Evolutionary conservation across 2,113 vertebrate genomes (phyloP).

Genomic region (Anarhynchus alexandrinus): DNA sequence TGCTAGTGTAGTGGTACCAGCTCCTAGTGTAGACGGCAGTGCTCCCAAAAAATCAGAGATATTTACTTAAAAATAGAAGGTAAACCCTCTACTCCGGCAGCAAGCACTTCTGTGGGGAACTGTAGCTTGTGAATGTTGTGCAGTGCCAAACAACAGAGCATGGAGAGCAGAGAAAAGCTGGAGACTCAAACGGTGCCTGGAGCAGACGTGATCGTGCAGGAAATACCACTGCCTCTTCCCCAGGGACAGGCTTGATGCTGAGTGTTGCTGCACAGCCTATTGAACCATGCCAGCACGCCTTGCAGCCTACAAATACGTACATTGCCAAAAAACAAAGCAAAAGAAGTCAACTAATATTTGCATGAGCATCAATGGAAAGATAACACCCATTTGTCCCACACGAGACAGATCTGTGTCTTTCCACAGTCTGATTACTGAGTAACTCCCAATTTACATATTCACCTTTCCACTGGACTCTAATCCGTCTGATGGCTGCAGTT

Average conservation of each 20-base stretch:
- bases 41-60: neutral
- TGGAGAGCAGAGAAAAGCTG: neutral
- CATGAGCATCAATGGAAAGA: neutral
- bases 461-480: neutral
- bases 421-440: neutral
- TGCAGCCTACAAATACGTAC: neutral
- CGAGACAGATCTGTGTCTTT: neutral
- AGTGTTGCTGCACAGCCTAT: neutral
- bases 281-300: rapidly evolving
- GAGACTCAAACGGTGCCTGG: neutral
- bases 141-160: neutral
- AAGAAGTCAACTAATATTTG: neutral
- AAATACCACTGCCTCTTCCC: neutral
- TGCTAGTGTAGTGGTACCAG: neutral
- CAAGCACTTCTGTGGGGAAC: neutral
- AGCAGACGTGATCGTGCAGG: neutral
- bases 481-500: neutral
- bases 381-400: neutral
- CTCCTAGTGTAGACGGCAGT: neutral
- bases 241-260: neutral
- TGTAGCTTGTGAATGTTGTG: neutral
- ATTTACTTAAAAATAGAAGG: neutral
- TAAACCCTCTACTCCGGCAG: neutral
- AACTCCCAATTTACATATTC: neutral
- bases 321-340: neutral